Conservation (phyloP, 2,888 invertebrate genomes). For the Volucella bombylans region DNA sequence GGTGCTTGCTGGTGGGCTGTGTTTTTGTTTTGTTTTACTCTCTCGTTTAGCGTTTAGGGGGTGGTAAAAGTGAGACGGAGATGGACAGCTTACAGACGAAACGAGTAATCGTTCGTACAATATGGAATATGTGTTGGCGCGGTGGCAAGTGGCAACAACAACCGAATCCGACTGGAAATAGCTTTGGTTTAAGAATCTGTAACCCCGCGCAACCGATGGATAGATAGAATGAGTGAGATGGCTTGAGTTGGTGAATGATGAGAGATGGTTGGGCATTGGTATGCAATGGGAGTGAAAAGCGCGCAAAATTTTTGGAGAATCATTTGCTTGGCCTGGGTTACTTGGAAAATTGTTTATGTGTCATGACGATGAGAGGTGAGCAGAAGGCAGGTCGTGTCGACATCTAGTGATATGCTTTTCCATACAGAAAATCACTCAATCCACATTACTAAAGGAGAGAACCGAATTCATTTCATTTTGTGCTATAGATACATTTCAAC, state of each 20-base stretch:
- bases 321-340: background rate
- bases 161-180: background rate
- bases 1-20: background rate
- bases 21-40: conserved; percentile 41
- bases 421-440: too few relatives aligned
- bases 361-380: background rate
- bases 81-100: conserved; percentile 34
- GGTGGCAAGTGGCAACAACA: background rate
- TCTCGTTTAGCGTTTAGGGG: conserved; percentile 3
- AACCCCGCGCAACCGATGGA: background rate
- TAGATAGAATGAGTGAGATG: conserved; percentile 64
- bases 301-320: conserved; percentile 61
- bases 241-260: conserved; percentile 41
- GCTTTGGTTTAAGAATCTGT: background rate
- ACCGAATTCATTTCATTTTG: too few relatives aligned
- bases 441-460: too few relatives aligned
- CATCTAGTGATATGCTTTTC: too few relatives aligned
- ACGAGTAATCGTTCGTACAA: too few relatives aligned
- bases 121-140: background rate
- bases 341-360: conserved; percentile 65
- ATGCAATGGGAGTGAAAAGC: conserved; percentile 54
- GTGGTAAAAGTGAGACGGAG: conserved; percentile 57
- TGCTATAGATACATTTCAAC: too few relatives aligned
- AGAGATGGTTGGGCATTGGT: background rate
- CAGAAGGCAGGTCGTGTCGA: background rate